Evolutionary conservation across 2,888 invertebrate genomes (phyloP), one percentile per base, ranked within the genome.

Genomic region (Pyrgus malvae): DNA sequence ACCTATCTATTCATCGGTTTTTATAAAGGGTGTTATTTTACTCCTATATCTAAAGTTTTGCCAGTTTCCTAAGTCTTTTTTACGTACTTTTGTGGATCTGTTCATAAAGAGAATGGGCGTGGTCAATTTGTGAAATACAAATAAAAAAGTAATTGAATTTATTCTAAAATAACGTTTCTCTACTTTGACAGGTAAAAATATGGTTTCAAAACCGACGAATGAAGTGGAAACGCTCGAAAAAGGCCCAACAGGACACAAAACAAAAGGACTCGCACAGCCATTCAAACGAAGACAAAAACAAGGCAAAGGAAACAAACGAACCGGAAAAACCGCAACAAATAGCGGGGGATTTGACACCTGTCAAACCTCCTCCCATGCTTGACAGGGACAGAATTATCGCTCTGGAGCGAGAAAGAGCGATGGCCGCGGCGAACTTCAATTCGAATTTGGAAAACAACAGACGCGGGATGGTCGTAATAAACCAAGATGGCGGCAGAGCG

Each of bases 171-270:
- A n/a, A n/a, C n/a, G n/a, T n/a, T n/a, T n/a, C n/a, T 12, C 48
- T 68, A 73, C 78, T 62, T 67, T 71, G 70, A 8, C 92, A 98
- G 96, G 98, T 98, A 60, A 98, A 98, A 92, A 98, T 98, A 70
- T 98, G 98, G 99, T 99, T 99, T 85, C 99, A 99, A 92, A 99
- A 99, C 82, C 93, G 99, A 45, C 93, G 99, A 68, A 99, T 99
- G 99, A 99, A 99, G 80, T 98, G 98, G 98, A 99, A 99, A 80
- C 91, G 99, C 8, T 98, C 98, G 62, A 98, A 98, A 92, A 98
- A 98, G 74, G 97, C 97, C 0, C 97, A 97, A 77, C 96, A 96
- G 65, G 97, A 97, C 83, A 94, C 96, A 21, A 95, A 95, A 84
- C 72, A 63, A 40, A 92, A 92, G 50, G 89, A 90, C 55, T 64